Evolutionary conservation across 2,797 vertebrate genomes (phyloP).

Genomic region (Centropyge bicolor): DNA sequence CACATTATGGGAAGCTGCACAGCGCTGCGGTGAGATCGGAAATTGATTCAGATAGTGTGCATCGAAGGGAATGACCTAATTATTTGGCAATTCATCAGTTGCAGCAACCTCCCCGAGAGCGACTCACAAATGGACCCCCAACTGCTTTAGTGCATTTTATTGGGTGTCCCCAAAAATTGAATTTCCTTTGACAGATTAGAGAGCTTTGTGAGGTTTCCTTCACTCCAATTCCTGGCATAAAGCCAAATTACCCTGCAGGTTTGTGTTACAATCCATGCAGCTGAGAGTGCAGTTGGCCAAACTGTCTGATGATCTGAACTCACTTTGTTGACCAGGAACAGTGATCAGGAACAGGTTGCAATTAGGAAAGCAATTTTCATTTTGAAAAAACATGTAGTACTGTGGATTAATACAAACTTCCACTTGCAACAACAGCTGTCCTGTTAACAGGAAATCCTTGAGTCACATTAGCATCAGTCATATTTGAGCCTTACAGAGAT

Average conservation of each 20-base stretch:
- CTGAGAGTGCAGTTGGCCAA: slow-evolving; percentile 23
- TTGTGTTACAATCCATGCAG: slow-evolving; percentile 52
- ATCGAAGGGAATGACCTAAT: slow-evolving; percentile 78
- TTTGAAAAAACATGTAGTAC: background rate
- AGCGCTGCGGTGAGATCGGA: slow-evolving; percentile 63
- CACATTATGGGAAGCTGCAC: slow-evolving; percentile 74
- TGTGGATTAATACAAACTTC: slow-evolving; percentile 20
- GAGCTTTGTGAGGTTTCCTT: slow-evolving; percentile 45
- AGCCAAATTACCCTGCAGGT: slow-evolving; percentile 25
- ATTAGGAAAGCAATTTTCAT: slow-evolving; percentile 1
- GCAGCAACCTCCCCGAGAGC: slow-evolving; percentile 34
- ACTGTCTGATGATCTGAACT: slow-evolving; percentile 26
- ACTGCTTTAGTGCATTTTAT: slow-evolving; percentile 45
- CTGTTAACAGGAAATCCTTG: background rate
- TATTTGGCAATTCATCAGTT: slow-evolving; percentile 73
- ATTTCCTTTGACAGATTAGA: slow-evolving; percentile 66
- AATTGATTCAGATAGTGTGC: slow-evolving; percentile 78
- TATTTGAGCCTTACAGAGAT: slow-evolving; percentile 8
- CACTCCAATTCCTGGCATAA: slow-evolving; percentile 33
- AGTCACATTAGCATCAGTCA: background rate
- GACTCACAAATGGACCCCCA: slow-evolving; percentile 32
- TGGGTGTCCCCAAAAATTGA: slow-evolving; percentile 53
- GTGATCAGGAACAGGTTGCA: background rate
- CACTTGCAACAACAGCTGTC: slow-evolving; percentile 26
- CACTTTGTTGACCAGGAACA: slow-evolving; percentile 35